phyloP scores from a whole-genome alignment of 2,888 invertebrate genomes.

The Trichopria drosophilae region DNA sequence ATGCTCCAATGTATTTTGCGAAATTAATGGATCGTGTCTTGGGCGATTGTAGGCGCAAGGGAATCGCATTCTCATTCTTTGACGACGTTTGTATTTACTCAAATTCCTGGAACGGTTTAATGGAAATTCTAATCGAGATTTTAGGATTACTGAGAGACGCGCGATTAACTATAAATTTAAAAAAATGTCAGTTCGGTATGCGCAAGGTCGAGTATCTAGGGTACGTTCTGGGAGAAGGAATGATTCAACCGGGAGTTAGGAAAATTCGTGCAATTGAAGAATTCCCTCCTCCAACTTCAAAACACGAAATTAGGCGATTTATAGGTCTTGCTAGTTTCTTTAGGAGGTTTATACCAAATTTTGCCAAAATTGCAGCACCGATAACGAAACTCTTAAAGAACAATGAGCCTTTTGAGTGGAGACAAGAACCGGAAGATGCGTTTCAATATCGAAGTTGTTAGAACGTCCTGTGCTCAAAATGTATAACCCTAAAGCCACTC shows the following conservation, averaged over 20 bases:
- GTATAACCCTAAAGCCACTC: constrained; percentile 5
- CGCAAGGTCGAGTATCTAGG: constrained; percentile 1
- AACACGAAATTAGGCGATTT: constrained; percentile 9
- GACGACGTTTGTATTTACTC: too few species aligned
- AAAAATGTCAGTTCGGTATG: constrained; percentile 8
- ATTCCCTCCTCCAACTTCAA: too few species aligned
- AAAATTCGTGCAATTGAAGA: constrained; percentile 4
- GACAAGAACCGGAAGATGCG: background rate
- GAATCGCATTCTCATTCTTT: too few species aligned
- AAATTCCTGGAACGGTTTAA: too few species aligned
- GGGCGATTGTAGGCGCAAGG: too few species aligned
- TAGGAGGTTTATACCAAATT: constrained; percentile 6
- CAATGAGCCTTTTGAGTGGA: background rate
- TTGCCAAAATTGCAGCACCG: constrained; percentile 3
- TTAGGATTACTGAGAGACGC: too few species aligned
- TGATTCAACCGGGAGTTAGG: background rate
- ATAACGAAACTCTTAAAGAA: background rate
- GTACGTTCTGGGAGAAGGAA: background rate
- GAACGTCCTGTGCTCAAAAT: constrained; percentile 5
- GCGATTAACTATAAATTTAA: background rate
- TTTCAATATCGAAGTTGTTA: constrained; percentile 3
- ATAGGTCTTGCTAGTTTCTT: constrained; percentile 11
- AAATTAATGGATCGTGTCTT: constrained; percentile 14
- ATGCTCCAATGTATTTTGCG: constrained; percentile 11
- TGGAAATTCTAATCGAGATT: too few species aligned